phyloP scores from a whole-genome alignment of 1,140 invertebrate genomes.

The Ganaspis sp. region DNA sequence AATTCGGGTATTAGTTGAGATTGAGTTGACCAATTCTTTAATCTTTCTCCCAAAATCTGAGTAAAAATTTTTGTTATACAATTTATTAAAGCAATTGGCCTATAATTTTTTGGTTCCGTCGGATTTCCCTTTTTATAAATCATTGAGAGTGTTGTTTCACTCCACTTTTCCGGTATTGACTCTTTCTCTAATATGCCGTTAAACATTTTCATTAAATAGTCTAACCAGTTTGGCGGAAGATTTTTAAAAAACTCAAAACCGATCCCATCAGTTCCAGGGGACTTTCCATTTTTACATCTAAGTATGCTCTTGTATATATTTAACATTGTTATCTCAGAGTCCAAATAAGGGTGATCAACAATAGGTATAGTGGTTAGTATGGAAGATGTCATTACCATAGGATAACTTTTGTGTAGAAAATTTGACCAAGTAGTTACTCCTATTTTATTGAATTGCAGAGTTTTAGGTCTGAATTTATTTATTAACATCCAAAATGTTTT shows the following conservation, averaged over 20 bases:
- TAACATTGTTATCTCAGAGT: constrained; percentile 17
- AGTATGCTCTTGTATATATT: neutral
- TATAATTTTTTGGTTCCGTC: constrained; percentile 41
- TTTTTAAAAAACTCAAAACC: neutral
- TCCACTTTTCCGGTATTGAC: neutral
- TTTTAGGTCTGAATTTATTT: constrained; percentile 50
- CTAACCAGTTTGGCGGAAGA: neutral
- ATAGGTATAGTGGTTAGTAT: neutral
- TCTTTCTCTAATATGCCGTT: neutral
- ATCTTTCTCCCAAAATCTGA: constrained; percentile 23
- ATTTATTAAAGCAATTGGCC: constrained; percentile 45
- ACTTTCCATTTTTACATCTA: constrained; percentile 12
- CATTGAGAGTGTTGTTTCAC: constrained; percentile 6
- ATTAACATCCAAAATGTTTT: constrained; percentile 41
- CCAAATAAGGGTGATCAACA: constrained; percentile 17
- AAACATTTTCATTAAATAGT: neutral
- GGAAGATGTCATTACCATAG: neutral
- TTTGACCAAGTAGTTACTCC: constrained; percentile 28
- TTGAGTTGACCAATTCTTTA: constrained; percentile 27
- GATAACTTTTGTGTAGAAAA: neutral
- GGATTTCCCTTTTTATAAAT: constrained; percentile 47
- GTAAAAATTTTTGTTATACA: constrained; percentile 42
- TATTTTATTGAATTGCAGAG: constrained; percentile 54
- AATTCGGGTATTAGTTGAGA: constrained; percentile 35
- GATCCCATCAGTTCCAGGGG: neutral